These are phyloP conservation scores for Dendrolimus pini DNA, from an alignment of 2,888 invertebrate genomes.

Conservation along the genomic window DNA sequence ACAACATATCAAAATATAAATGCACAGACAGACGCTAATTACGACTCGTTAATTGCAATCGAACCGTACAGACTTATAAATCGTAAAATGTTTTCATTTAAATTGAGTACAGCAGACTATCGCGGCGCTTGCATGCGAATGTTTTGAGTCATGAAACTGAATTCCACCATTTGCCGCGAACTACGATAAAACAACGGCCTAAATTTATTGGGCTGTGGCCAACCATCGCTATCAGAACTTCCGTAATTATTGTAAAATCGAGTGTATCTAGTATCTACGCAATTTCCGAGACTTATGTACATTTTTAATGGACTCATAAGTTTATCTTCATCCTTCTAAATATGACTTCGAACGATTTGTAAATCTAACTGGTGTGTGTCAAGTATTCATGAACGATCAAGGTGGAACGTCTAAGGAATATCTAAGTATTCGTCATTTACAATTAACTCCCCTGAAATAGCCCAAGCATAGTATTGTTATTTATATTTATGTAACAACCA, in stretches of 20 bases:
- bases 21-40: neutral
- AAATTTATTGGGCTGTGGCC: slow-evolving; percentile 21
- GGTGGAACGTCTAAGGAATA: no score
- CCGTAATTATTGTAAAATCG: slow-evolving; percentile 9
- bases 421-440: no score
- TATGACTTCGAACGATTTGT: no score
- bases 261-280: neutral
- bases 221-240: slow-evolving; percentile 22
- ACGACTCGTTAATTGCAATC: neutral
- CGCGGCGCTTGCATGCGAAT: neutral
- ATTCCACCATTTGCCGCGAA: slow-evolving; percentile 5
- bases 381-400: no score
- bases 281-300: no score
- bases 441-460: no score
- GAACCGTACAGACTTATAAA: neutral
- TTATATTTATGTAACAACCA: no score
- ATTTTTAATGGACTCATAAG: no score
- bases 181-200: slow-evolving; percentile 17
- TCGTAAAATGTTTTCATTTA: neutral
- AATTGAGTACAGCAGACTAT: slow-evolving; percentile 2
- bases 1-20: no score
- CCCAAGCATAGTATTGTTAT: no score
- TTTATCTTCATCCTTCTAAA: no score
- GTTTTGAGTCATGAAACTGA: neutral
- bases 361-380: no score